Conservation (phyloP, 2,113 vertebrate genomes). For the Chiloscyllium plagiosum region DNA sequence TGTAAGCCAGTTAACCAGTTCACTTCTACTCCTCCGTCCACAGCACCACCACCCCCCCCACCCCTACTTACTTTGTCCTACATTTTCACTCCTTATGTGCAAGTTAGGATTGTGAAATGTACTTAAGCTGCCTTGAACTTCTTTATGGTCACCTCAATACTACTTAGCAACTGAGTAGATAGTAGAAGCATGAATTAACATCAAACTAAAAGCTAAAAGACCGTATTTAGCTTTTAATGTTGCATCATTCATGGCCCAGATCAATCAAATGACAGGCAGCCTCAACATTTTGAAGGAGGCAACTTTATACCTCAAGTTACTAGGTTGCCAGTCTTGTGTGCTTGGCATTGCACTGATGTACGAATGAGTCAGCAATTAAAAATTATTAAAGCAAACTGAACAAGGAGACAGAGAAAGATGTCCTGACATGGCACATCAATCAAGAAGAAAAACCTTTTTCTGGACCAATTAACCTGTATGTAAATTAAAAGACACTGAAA, state of each 20-base stretch:
- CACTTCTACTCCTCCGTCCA: no score
- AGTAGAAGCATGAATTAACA: not conserved
- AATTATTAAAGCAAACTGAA: constrained; percentile 21
- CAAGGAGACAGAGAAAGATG: constrained; percentile 17
- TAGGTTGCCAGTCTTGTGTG: not conserved
- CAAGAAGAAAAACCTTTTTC: not conserved
- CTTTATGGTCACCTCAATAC: not conserved
- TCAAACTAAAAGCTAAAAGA: not conserved
- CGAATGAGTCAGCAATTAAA: not conserved
- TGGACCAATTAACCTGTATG: not conserved
- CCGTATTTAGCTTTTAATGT: not conserved
- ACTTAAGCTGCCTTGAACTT: not conserved
- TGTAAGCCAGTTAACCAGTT: not conserved
- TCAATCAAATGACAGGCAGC: constrained; percentile 7
- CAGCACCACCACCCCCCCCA: no score
- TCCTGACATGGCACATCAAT: constrained; percentile 22
- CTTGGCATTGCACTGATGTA: not conserved
- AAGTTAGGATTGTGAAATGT: not conserved
- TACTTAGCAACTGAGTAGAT: not conserved
- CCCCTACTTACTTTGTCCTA: not conserved
- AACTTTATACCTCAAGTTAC: not conserved
- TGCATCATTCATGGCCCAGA: not conserved
- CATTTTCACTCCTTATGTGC: not conserved
- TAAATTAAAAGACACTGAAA: constrained; percentile 16
- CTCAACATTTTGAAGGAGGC: not conserved